Evolutionary conservation across 2,113 vertebrate genomes (phyloP).

Genomic region (Galeopterus variegatus): DNA sequence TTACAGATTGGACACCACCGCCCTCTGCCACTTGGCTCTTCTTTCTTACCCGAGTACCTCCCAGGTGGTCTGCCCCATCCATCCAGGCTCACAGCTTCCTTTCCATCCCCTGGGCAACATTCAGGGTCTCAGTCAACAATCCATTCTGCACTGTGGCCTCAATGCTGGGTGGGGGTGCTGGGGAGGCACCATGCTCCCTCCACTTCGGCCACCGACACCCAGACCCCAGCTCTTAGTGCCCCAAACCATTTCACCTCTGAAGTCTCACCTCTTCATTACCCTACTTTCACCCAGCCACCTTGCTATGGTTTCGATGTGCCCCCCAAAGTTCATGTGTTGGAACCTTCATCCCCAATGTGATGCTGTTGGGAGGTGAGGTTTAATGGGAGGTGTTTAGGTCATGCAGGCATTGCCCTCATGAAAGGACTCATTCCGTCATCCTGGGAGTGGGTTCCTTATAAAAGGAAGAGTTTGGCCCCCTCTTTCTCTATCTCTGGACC

Average conservation of each 20-base stretch:
- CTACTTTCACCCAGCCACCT: not conserved
- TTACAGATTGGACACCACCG: not conserved
- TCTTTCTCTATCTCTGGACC: not conserved
- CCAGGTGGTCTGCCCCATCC: not conserved
- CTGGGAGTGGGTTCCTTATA: not conserved
- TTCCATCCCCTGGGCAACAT: not conserved
- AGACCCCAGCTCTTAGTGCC: not conserved
- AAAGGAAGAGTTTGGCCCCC: not conserved
- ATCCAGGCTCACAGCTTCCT: not conserved
- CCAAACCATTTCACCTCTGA: not conserved
- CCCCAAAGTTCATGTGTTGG: not conserved
- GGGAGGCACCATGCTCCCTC: not conserved
- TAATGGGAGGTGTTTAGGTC: not conserved
- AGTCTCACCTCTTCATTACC: not conserved
- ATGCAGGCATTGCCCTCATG: not conserved
- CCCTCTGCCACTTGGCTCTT: not conserved
- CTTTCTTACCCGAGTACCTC: not conserved
- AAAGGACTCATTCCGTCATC: not conserved
- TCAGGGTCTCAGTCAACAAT: not conserved
- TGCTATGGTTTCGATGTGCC: not conserved
- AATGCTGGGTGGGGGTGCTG: not conserved
- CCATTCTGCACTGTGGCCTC: not conserved
- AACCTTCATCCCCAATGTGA: not conserved
- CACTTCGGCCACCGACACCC: not conserved
- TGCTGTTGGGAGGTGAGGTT: not conserved